phyloP scores from a whole-genome alignment of 2,797 vertebrate species.

The Eurystomus glaucurus region DNA sequence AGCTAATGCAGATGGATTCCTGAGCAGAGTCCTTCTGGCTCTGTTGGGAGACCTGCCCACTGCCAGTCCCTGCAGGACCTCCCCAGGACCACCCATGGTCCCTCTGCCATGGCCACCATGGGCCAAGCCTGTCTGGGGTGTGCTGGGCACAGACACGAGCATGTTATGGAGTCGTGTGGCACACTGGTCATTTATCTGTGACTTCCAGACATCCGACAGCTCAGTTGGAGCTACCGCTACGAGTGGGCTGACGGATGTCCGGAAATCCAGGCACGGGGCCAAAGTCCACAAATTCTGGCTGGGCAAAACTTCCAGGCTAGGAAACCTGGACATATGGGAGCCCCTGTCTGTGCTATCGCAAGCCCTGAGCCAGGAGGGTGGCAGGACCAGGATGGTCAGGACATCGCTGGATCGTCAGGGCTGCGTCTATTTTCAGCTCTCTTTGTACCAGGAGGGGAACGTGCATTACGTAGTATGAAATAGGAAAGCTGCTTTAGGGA shows the following conservation, averaged over 20 bases:
- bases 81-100: rapidly evolving
- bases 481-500: background rate
- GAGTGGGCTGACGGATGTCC: constrained; percentile 23
- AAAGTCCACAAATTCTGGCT: background rate
- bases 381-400: background rate
- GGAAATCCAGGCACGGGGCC: background rate
- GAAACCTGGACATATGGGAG: constrained; percentile 48
- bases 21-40: background rate
- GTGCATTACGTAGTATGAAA: rapidly evolving
- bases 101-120: rapidly evolving
- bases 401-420: background rate
- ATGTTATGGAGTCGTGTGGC: rapidly evolving
- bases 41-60: rapidly evolving
- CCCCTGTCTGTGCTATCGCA: rapidly evolving
- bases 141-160: rapidly evolving
- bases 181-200: background rate
- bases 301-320: constrained; percentile 1
- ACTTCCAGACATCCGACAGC: background rate
- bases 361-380: background rate
- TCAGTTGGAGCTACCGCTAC: background rate
- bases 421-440: constrained; percentile 29
- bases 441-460: background rate
- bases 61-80: background rate
- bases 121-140: background rate
- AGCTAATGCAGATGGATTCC: background rate